phyloP scores from a whole-genome alignment of 2,113 vertebrate genomes.

The Bubo scandiacus region DNA sequence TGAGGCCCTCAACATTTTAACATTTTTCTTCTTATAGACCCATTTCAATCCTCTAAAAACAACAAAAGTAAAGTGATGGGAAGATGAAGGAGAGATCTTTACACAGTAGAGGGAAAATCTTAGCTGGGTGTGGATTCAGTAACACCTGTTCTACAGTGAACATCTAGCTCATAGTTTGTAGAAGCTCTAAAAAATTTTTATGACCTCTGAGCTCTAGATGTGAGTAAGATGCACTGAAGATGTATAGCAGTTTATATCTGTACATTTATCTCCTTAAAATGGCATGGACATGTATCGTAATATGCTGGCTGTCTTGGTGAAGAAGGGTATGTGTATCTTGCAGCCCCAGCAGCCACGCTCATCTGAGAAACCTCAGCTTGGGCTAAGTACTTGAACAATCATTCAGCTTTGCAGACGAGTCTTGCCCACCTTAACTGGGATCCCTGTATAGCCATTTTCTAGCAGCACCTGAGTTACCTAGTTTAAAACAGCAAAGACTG shows the following conservation, averaged over 20 bases:
- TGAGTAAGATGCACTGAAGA: not conserved
- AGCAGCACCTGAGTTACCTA: not conserved
- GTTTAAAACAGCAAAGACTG: not conserved
- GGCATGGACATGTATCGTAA: not conserved
- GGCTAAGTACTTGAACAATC: not conserved
- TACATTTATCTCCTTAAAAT: not conserved
- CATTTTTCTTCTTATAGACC: not conserved
- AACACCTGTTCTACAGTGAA: not conserved
- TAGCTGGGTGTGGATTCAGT: not conserved
- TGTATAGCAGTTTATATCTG: not conserved
- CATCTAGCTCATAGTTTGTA: not conserved
- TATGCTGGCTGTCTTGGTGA: not conserved
- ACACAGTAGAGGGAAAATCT: not conserved
- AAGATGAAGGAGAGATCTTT: not conserved
- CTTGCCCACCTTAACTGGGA: not conserved
- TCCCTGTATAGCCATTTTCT: not conserved
- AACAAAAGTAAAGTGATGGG: not conserved
- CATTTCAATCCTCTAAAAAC: not conserved
- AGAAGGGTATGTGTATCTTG: not conserved
- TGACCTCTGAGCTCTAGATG: not conserved
- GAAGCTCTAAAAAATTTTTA: not conserved
- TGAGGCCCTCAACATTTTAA: not conserved
- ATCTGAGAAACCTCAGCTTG: not conserved
- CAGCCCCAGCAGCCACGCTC: not conserved
- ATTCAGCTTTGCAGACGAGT: not conserved